Percentiles rank a stretch among this genome's conserved stretches.
Conservation (phyloP, 2,888 invertebrate species). For the Eupithecia dodoneata region DNA sequence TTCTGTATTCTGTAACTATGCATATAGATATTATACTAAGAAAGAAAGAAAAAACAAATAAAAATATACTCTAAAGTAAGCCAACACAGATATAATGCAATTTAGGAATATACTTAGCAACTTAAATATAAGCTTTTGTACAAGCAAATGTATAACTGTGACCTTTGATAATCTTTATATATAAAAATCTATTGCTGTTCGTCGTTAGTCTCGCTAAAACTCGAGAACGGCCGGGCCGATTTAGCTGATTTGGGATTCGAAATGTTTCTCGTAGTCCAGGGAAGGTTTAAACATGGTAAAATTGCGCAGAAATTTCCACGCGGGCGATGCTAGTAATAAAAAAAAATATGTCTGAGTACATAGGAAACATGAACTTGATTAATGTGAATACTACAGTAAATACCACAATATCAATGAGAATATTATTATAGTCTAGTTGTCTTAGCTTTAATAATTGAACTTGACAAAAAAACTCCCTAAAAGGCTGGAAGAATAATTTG, state of each 20-base stretch:
- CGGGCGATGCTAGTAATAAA: background rate
- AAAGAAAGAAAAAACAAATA: no score
- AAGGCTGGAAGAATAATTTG: slow-evolving; percentile 54
- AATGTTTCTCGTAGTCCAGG: no score
- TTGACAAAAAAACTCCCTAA: background rate
- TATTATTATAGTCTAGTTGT: slow-evolving; percentile 8
- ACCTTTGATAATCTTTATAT: background rate
- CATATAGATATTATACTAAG: background rate
- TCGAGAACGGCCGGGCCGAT: no score
- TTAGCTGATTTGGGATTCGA: no score
- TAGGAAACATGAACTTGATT: background rate
- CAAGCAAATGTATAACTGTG: background rate
- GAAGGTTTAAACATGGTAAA: no score
- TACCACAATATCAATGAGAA: slow-evolving; percentile 12
- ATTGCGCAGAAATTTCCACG: no score
- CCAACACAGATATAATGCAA: background rate
- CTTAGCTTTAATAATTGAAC: background rate
- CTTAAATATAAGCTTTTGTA: background rate
- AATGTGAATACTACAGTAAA: slow-evolving; percentile 11
- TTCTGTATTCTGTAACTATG: background rate
- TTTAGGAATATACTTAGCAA: background rate
- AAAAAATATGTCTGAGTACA: background rate
- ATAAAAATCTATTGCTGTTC: no score
- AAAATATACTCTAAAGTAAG: no score
- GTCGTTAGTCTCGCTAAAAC: no score